Base-by-base conservation (phyloP, 2,797 vertebrate species). In the Poecilia gillii region DNA sequence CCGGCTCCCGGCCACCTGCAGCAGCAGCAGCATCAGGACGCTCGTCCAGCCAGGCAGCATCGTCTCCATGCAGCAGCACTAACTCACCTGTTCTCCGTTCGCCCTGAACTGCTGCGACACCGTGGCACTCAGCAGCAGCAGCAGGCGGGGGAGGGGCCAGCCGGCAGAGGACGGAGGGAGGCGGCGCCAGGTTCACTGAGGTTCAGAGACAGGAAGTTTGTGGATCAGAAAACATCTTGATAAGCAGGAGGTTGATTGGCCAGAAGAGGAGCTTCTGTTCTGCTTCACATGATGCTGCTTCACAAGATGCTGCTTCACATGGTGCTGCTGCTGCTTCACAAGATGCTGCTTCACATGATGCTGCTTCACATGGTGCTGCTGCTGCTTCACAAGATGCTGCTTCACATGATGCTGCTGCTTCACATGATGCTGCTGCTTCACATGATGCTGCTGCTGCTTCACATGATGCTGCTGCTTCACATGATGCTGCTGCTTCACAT, bases 21-120 rank as follows among this genome's bases (percentile, higher is more conserved):
- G 70, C 62, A 86, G 68, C 78, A 91, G 71, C 53, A 88, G 45
- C 64, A 51, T 2, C 49, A 79, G 43, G 12, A 73, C 3, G 0
- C 76, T 51, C 81, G 85, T 82, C 75, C 87, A 78, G 76, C 72
- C 16, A 4, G 43, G 45, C 74, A 31, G 64, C 92, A 94, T 94
- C 74, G 81, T 81, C 31, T 71, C 45, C 76, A 33, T n/a, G 49
- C 82, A 70, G 68, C 74, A 55, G 73, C 68, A 77, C 3, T 0
- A 23, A 11, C 73, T 73, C 83, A 64, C 51, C 75, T 76, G 71
- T n/a, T 2, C 28, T 51, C 74, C 8, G 33, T 72, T 71, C 74
- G 6, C 47, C 75, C 41, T 36, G 12, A 68, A 70, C n/a, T 7
- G 43, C 18, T 20, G 33, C 23, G 31, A 31, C 53, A 3, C 23